Evolutionary conservation across 2,888 invertebrate genomes (phyloP), one percentile per base, ranked within the genome.

Genomic region (Endomychus coccineus): DNA sequence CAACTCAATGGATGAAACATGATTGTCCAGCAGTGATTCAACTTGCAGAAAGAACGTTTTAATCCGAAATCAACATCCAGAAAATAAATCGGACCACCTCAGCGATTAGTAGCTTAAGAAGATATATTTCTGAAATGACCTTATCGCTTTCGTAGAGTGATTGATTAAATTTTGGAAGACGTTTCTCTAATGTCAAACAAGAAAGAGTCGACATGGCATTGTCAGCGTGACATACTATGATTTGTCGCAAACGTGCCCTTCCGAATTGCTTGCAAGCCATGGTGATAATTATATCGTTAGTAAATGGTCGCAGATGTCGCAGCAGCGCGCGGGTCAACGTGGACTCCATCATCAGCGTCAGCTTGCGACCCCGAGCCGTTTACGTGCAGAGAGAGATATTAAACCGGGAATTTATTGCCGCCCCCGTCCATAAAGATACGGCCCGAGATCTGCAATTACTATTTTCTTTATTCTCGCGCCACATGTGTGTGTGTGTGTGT

Each of bases 381-480:
- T 62, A 61, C 61, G 58, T 58, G 59, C 53, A 49, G 56, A 57
- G n/a, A n/a, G 55, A 59, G 63, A 64, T 66, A 66, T 66, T 66
- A 66, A 66, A 63, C 59, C 50, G 49, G 55, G 54, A 64, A 66
- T 66, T 66, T 66, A 66, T 64, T 46, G 59, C 56, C 48, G 49
- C 48, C 54, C 52, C 51, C 53, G 50, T 48, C 54, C 52, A 56
- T 56, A 56, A 56, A 55, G 54, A 55, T 53, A 52, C 50, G 47
- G 50, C 48, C 46, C 46, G 49, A 56, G 55, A 56, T 56, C 52
- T 52, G 49, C 56, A 54, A 56, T 57, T 58, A 55, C 54, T 52
- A 50, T 55, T 58, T 52, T 55, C 54, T 55, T 56, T 54, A 53
- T 54, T 52, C 46, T 42, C 42, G 34, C 46, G 51, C 45, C 51